These are phyloP conservation scores for Papilio polytes DNA, from an alignment of 1,140 invertebrate genomes.

Conservation along the genomic window DNA sequence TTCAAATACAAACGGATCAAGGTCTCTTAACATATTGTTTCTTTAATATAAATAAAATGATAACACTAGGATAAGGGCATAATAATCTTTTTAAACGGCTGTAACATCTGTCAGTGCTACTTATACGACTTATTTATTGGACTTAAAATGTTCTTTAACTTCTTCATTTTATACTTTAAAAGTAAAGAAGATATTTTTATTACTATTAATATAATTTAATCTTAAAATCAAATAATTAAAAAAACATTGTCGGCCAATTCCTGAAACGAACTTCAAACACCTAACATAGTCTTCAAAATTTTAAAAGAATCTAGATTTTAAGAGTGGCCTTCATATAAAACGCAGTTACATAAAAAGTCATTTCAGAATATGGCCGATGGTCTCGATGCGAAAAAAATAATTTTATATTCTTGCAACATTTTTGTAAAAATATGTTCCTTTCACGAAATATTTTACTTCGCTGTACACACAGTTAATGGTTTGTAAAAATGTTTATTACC, in stretches of 20 bases:
- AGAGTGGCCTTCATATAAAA: no score
- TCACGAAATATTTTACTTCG: not conserved
- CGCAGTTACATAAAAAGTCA: no score
- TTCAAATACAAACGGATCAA: not conserved
- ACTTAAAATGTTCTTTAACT: slow-evolving; percentile 2
- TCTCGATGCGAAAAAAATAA: not conserved
- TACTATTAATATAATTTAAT: not conserved
- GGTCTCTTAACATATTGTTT: not conserved
- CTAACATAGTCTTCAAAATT: no score
- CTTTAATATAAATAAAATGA: not conserved
- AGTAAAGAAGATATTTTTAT: not conserved
- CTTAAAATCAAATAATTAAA: no score
- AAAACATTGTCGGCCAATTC: no score
- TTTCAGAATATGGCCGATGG: no score
- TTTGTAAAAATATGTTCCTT: not conserved
- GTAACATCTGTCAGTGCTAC: not conserved
- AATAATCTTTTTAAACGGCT: not conserved
- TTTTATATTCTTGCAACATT: not conserved
- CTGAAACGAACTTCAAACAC: no score
- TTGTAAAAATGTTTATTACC: slow-evolving; percentile 5
- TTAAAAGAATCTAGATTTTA: no score
- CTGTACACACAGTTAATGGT: not conserved
- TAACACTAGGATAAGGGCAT: not conserved
- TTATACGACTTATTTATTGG: not conserved
- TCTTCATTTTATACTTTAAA: not conserved